Conservation (phyloP, 64 coral and sea anemone species). For the Acropora tenuis region DNA sequence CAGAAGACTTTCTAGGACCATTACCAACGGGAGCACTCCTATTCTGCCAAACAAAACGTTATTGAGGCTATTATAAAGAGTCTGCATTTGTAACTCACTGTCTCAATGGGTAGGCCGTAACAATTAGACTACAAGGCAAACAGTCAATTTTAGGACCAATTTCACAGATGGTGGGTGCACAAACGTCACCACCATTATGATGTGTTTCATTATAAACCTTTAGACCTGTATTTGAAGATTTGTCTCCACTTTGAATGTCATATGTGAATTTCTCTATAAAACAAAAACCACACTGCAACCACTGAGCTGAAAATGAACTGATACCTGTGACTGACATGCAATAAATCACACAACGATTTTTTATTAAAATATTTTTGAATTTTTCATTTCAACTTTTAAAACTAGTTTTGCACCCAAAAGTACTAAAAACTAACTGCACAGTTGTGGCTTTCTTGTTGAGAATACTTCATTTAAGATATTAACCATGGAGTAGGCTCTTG, state of each 20-base stretch:
- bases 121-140: neutral
- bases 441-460: neutral
- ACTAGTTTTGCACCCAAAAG: neutral
- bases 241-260: neutral
- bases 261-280: neutral
- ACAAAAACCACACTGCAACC: neutral
- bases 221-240: neutral
- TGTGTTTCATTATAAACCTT: neutral
- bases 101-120: neutral
- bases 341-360: too few species aligned
- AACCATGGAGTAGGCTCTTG: neutral
- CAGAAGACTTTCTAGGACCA: too few species aligned
- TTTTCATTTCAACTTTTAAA: neutral
- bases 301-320: neutral
- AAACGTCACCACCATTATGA: too few species aligned
- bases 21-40: slow-evolving; percentile 6
- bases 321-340: neutral
- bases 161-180: too few species aligned
- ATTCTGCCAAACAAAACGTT: neutral
- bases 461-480: neutral
- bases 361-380: neutral
- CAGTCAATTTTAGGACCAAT: too few species aligned
- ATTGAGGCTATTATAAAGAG: neutral
- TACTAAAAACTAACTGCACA: neutral
- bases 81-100: slow-evolving; percentile 3